A percentile compares a stretch with the other conserved stretches of the same genome.
These are phyloP conservation scores for Meriones psammophilus DNA, from an alignment of 2,797 vertebrate genomes.

Conservation along the genomic window DNA sequence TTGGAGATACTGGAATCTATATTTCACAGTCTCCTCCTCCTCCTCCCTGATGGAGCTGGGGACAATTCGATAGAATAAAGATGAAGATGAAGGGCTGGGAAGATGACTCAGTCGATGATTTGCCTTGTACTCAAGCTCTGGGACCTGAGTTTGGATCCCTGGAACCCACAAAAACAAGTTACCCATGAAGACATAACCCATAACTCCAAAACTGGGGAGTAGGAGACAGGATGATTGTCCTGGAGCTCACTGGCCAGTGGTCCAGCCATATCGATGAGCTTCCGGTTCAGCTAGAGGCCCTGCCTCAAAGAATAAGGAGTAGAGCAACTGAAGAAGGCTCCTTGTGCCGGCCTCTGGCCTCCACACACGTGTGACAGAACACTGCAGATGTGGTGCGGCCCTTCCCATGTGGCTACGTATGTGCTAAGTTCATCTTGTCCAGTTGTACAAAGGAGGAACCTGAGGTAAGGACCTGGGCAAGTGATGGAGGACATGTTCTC, in stretches of 20 bases:
- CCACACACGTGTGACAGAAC: fast-evolving
- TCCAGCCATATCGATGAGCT: too few relatives aligned
- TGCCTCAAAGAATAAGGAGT: background rate
- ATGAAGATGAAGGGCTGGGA: background rate
- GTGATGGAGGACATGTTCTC: fast-evolving
- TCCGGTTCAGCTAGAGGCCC: background rate
- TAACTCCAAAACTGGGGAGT: background rate
- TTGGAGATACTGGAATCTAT: fast-evolving
- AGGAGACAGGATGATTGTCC: background rate
- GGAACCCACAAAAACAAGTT: background rate
- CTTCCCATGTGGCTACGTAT: fast-evolving
- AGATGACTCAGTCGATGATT: background rate
- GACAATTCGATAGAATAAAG: background rate
- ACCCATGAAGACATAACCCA: background rate
- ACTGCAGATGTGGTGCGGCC: fast-evolving
- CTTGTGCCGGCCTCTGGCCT: background rate
- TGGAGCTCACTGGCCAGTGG: background rate
- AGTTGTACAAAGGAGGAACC: background rate
- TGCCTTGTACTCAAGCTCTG: background rate
- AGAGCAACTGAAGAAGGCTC: background rate
- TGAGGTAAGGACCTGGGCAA: background rate
- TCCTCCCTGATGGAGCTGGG: fast-evolving
- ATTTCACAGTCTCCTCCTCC: background rate
- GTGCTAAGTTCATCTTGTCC: background rate
- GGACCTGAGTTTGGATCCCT: background rate